These are phyloP conservation scores for Barypeithes pellucidus DNA, from an alignment of 2,888 invertebrate species.

Conservation along the genomic window DNA sequence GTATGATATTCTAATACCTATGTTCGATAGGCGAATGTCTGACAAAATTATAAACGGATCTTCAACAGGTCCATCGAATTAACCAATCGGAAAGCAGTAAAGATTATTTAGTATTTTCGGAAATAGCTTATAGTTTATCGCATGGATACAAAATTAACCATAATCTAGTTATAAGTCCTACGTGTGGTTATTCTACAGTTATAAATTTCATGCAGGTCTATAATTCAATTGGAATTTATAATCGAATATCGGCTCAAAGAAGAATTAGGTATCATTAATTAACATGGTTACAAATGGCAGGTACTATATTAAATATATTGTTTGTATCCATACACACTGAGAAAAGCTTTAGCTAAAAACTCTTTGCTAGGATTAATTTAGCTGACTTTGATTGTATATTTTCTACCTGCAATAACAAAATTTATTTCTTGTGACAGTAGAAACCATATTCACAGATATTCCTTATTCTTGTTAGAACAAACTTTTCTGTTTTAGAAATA, in stretches of 20 bases:
- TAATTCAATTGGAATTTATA: slow-evolving; percentile 6
- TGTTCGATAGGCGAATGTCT: neutral
- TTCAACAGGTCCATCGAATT: slow-evolving; percentile 43
- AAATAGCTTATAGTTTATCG: slow-evolving; percentile 27
- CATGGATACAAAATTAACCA: slow-evolving; percentile 27
- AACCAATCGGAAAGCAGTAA: slow-evolving; percentile 33
- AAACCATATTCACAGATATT: too few species aligned
- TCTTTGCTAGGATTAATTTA: too few species aligned
- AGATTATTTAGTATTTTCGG: slow-evolving; percentile 34
- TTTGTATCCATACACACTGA: too few species aligned
- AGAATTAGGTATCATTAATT: neutral
- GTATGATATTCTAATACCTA: neutral
- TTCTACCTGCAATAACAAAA: too few species aligned
- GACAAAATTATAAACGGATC: neutral
- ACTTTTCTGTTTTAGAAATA: too few species aligned
- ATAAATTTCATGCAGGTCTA: slow-evolving; percentile 3
- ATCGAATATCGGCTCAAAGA: neutral
- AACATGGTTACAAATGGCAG: neutral
- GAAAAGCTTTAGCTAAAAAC: too few species aligned
- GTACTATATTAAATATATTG: neutral
- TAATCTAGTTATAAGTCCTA: slow-evolving; percentile 20
- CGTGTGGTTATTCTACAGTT: slow-evolving; percentile 9
- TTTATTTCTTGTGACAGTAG: too few species aligned
- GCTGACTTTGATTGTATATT: too few species aligned
- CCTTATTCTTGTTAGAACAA: too few species aligned